Evolutionary conservation across 1,140 invertebrate species (phyloP), one percentile per base, ranked within the genome.

Genomic region (Magallana ariakensis): DNA sequence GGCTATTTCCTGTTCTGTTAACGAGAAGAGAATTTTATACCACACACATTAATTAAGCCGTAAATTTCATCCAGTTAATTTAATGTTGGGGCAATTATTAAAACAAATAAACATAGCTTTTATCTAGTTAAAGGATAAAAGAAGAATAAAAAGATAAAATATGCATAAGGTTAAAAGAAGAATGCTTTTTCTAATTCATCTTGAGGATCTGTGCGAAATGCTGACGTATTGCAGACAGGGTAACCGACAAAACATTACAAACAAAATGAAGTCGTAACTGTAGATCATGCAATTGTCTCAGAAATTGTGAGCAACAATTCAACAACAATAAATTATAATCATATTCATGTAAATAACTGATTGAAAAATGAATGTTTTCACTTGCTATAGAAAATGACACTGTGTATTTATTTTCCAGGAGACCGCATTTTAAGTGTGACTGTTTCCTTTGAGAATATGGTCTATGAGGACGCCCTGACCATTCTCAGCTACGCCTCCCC

Each of bases 401-500:
- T 46, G 33, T 46, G 33, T 46, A 46, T 46, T 46, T 62, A 62
- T 83, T 89, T 95, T 96, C 22, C 95, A 98, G 98, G 97, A 88
- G 98, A 98, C 94, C 96, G 97, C 80, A 98, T 99, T 85, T 96
- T 96, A 85, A 97, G 96, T 89, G 96, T 98, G 55, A 97, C 97
- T 57, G 97, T 98, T 46, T 97, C 96, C 87, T 98, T 98, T 92
- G 96, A 97, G 62, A 97, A 97, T 85, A 98, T 98, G 95, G 97
- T 98, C 0, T 97, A 97, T 92, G 97, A 98, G 94, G 98, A 99
- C 92, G 98, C 98, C 0, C 94, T 98, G 58, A 97, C 97, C 0
- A 97, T 99, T 87, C 95, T 99, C 6, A 97, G 97, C 84, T 97
- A 98, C 88, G 97, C 98, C 1, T 98, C 97, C n/a, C 98, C 98